Conservation (phyloP, 1,140 invertebrate genomes). For the Dufourea novaeangliae region DNA sequence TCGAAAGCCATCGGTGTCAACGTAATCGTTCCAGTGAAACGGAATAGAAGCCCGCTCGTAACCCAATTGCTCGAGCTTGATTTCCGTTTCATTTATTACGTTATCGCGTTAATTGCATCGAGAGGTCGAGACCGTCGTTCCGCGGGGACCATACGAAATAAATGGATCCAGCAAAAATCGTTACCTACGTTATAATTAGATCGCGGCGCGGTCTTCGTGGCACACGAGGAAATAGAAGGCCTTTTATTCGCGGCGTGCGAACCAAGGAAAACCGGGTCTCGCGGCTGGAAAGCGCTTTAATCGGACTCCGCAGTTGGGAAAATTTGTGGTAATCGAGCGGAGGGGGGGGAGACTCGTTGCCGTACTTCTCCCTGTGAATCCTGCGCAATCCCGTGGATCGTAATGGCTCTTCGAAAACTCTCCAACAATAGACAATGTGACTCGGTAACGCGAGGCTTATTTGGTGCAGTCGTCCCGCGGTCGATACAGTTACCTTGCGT, state of each 20-base stretch:
- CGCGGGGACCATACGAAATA: background rate
- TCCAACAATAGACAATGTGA: constrained; percentile 58
- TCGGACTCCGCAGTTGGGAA: constrained; percentile 54
- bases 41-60: background rate
- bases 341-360: constrained; percentile 2
- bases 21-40: background rate
- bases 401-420: constrained; percentile 45
- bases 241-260: background rate
- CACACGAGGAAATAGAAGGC: background rate
- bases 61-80: constrained; percentile 14
- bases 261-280: constrained; percentile 24
- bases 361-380: constrained; percentile 46
- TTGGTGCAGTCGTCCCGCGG: constrained; percentile 3
- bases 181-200: constrained; percentile 15
- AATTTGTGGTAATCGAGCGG: constrained; percentile 42
- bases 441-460: constrained; percentile 38
- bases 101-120: constrained; percentile 30
- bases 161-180: constrained; percentile 3
- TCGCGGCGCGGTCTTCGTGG: background rate
- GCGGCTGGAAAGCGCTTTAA: constrained; percentile 50
- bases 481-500: constrained; percentile 10
- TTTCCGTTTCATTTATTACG: constrained; percentile 19
- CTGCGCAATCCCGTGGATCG: constrained; percentile 27
- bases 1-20: background rate
- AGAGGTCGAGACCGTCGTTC: background rate